Evolutionary conservation across 1,140 invertebrate species (phyloP).

Genomic region (Bombus balteatus): DNA sequence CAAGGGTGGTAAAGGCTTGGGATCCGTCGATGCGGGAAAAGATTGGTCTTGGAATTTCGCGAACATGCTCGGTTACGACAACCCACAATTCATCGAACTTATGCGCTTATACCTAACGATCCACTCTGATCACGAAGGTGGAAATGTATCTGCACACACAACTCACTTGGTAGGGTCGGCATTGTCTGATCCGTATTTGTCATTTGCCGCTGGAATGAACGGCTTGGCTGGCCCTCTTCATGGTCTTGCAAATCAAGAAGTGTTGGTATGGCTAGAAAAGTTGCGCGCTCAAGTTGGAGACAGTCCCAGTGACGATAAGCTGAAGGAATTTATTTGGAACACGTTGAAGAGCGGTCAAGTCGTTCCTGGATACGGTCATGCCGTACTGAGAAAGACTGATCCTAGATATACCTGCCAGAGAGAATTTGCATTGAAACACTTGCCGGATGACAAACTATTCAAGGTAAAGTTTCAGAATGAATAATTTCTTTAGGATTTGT

Average conservation of each 20-base stretch:
- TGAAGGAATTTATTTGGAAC: constrained; percentile 97
- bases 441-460: constrained; percentile 96
- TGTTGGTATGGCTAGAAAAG: constrained; percentile 93
- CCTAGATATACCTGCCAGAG: constrained; percentile 97
- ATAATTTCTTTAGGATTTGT: neutral
- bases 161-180: constrained; percentile 97
- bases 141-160: constrained; percentile 97
- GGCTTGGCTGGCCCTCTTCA: constrained; percentile 97
- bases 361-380: constrained; percentile 98
- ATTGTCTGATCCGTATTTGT: constrained; percentile 96
- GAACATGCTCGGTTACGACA: constrained; percentile 95
- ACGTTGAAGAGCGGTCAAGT: constrained; percentile 97
- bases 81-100: constrained; percentile 94
- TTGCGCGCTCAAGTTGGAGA: constrained; percentile 91
- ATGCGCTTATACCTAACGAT: constrained; percentile 98
- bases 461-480: constrained; percentile 83
- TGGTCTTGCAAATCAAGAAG: constrained; percentile 97
- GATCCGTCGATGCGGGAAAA: constrained; percentile 93
- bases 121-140: constrained; percentile 98
- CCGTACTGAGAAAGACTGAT: constrained; percentile 98
- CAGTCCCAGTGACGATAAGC: constrained; percentile 91
- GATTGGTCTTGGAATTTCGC: constrained; percentile 98
- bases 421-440: constrained; percentile 96
- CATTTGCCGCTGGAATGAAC: constrained; percentile 96
- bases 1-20: constrained; percentile 91